Percentiles rank a stretch among this genome's conserved stretches.
phyloP scores from a whole-genome alignment of 2,797 vertebrate genomes.

The Neosalanx taihuensis region DNA sequence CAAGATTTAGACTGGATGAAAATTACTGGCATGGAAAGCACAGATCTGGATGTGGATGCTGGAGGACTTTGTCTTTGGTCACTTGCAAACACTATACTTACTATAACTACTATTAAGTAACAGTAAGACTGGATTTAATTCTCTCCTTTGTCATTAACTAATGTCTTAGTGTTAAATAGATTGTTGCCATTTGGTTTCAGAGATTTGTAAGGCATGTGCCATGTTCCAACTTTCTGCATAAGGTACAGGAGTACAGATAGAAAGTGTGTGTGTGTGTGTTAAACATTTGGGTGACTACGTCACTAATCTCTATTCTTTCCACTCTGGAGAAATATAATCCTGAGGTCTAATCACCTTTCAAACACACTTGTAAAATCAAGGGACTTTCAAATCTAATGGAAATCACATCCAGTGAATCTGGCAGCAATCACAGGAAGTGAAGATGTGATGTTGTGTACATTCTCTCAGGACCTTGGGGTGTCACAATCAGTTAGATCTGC shows the following conservation, averaged over 20 bases:
- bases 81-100: too few relatives aligned
- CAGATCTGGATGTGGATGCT: background rate
- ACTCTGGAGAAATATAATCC: constrained; percentile 11
- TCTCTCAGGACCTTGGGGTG: constrained; percentile 41
- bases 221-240: constrained; percentile 14
- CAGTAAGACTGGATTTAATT: background rate
- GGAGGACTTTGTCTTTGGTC: background rate
- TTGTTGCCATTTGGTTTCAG: too few relatives aligned
- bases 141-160: background rate
- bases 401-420: constrained; percentile 15
- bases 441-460: constrained; percentile 33
- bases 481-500: constrained; percentile 15
- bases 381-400: constrained; percentile 21
- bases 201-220: too few relatives aligned
- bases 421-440: constrained; percentile 53
- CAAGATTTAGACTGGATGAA: background rate
- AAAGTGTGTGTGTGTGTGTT: constrained; percentile 4
- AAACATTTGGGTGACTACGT: constrained; percentile 37
- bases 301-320: constrained; percentile 35
- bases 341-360: background rate
- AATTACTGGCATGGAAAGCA: background rate
- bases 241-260: constrained; percentile 1
- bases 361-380: background rate
- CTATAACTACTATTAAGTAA: background rate
- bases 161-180: too few relatives aligned